Evolutionary conservation across 2,888 invertebrate species (phyloP).

Genomic region (Stramonita haemastoma): DNA sequence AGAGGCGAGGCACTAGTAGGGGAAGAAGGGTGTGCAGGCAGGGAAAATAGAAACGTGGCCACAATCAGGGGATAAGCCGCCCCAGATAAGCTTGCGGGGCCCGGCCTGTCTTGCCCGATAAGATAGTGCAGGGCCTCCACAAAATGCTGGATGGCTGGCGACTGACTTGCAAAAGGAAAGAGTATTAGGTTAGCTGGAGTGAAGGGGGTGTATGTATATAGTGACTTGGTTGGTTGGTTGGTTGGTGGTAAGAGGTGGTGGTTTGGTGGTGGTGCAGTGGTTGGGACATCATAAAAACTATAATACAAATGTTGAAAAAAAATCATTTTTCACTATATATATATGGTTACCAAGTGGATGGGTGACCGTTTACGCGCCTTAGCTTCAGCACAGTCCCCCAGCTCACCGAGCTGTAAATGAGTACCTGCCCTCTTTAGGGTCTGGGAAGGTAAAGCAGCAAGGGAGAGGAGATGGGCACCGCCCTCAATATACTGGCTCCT

Average conservation of each 20-base stretch:
- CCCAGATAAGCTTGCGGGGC: conserved; percentile 27
- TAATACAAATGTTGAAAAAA: background rate
- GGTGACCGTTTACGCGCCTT: too few relatives aligned
- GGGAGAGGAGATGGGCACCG: too few relatives aligned
- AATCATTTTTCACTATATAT: background rate
- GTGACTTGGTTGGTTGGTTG: too few relatives aligned
- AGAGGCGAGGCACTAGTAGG: background rate
- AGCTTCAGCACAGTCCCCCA: too few relatives aligned
- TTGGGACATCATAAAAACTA: background rate
- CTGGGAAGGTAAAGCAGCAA: too few relatives aligned
- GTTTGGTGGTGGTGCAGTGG: background rate
- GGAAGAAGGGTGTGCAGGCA: background rate
- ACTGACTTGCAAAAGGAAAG: background rate
- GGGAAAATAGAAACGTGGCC: conserved; percentile 40
- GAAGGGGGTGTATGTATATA: too few relatives aligned
- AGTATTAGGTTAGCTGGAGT: too few relatives aligned
- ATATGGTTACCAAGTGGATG: background rate
- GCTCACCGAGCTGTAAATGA: too few relatives aligned
- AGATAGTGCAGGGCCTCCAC: conserved; percentile 37
- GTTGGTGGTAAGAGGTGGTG: too few relatives aligned
- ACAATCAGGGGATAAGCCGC: conserved; percentile 34
- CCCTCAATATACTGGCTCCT: too few relatives aligned
- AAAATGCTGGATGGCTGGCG: background rate
- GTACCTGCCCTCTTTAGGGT: too few relatives aligned
- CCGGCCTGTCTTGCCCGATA: conserved; percentile 30